These are phyloP conservation scores for Odontamblyopus rebecca DNA, from an alignment of 2,797 vertebrate species.

Conservation along the genomic window DNA sequence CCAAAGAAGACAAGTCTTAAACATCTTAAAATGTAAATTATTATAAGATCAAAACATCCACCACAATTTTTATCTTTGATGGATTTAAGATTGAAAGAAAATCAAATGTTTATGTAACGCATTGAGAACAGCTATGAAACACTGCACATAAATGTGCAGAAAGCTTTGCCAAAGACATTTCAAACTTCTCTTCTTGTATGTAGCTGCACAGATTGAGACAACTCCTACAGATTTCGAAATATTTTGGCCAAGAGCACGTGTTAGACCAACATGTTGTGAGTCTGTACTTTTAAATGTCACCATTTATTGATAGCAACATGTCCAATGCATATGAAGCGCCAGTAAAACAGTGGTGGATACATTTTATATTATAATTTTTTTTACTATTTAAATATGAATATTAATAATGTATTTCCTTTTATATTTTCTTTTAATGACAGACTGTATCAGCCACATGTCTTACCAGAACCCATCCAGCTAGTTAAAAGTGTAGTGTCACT, in stretches of 20 bases:
- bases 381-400: too few relatives aligned
- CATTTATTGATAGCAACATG: slow-evolving; percentile 1
- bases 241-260: neutral
- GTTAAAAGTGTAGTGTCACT: neutral
- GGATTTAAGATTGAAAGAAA: too few relatives aligned
- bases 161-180: neutral
- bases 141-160: neutral
- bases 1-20: too few relatives aligned
- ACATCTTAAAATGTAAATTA: too few relatives aligned
- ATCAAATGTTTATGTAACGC: too few relatives aligned
- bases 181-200: neutral
- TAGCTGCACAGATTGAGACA: slow-evolving; percentile 5
- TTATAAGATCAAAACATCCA: too few relatives aligned
- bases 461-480: neutral
- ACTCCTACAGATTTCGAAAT: slow-evolving; percentile 5
- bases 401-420: too few relatives aligned
- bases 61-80: too few relatives aligned
- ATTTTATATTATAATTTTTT: neutral
- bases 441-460: too few relatives aligned
- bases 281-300: slow-evolving; percentile 1
- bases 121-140: neutral
- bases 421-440: too few relatives aligned
- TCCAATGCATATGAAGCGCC: neutral
- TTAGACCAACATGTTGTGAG: slow-evolving; percentile 1
- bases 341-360: neutral